phyloP scores from a whole-genome alignment of 2,888 invertebrate species.

The Zootermopsis nevadensis region DNA sequence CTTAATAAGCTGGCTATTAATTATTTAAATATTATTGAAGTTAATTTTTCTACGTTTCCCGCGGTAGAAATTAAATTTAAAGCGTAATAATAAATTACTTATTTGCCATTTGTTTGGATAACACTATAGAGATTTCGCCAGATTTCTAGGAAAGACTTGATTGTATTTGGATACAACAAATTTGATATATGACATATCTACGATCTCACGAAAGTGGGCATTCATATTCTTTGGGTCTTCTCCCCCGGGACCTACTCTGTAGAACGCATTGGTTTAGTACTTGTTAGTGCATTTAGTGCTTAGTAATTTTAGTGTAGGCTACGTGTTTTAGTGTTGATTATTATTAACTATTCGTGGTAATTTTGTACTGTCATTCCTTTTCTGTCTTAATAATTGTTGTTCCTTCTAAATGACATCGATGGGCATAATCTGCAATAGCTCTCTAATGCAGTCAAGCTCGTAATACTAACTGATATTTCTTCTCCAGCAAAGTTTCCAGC shows the following conservation, averaged over 20 bases:
- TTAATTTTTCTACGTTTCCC: no score
- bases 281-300: constrained; percentile 52
- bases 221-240: no score
- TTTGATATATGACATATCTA: no score
- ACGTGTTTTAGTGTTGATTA: constrained; percentile 41
- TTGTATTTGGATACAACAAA: no score
- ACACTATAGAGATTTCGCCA: no score
- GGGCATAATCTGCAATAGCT: constrained; percentile 29
- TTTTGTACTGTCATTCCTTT: constrained; percentile 30
- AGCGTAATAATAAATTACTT: no score
- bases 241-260: constrained; percentile 3
- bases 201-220: no score
- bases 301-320: constrained; percentile 41
- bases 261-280: constrained; percentile 41
- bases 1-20: no score
- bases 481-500: constrained; percentile 21
- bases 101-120: no score
- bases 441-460: constrained; percentile 27
- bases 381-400: constrained; percentile 26
- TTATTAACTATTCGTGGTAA: constrained; percentile 26
- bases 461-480: constrained; percentile 16
- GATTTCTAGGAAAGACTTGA: no score
- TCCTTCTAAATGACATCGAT: constrained; percentile 5
- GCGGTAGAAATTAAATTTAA: no score
- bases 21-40: no score